phyloP scores from a whole-genome alignment of 2,888 invertebrate genomes.

The Nudaria mundana region DNA sequence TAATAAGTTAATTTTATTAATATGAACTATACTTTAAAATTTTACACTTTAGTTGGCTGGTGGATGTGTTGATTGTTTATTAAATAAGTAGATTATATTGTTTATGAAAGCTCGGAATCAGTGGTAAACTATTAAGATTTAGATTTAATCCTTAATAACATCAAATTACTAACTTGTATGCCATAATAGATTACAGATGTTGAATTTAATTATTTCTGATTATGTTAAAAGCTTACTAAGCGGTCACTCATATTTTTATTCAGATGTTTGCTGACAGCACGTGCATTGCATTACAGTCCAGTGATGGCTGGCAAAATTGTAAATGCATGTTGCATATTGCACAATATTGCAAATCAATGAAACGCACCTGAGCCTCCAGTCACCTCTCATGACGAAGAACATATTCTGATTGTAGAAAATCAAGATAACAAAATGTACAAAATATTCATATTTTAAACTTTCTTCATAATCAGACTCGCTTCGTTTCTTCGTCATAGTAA shows the following conservation, averaged over 20 bases:
- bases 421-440: neutral
- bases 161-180: no score
- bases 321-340: constrained; percentile 9
- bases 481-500: neutral
- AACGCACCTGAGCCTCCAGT: neutral
- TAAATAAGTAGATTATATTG: no score
- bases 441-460: neutral
- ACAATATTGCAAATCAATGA: constrained; percentile 1
- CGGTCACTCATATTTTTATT: no score
- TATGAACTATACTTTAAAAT: neutral
- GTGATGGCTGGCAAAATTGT: constrained; percentile 5
- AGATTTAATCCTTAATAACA: no score
- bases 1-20: neutral
- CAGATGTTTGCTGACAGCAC: constrained; percentile 6
- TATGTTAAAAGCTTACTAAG: no score
- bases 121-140: neutral
- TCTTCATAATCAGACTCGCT: neutral
- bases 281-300: constrained; percentile 7
- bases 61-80: no score
- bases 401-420: neutral
- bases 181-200: no score
- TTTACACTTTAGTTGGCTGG: no score
- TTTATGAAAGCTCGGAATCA: no score
- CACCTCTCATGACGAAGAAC: neutral
- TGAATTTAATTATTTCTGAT: no score